phyloP scores from a whole-genome alignment of 2,888 invertebrate species.

The Dione juno region DNA sequence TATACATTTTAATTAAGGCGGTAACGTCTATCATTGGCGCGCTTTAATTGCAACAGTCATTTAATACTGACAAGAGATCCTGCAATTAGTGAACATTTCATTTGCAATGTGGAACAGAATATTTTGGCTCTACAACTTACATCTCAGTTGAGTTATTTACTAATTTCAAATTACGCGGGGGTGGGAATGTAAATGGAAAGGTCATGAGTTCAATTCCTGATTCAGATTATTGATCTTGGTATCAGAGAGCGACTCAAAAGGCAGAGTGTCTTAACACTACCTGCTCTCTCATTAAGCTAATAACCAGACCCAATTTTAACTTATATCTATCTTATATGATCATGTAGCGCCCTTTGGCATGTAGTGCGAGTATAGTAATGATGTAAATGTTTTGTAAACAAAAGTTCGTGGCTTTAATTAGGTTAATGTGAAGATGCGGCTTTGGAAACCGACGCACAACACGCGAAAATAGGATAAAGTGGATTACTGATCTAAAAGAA shows the following conservation, averaged over 20 bases:
- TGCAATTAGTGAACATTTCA: slow-evolving; percentile 20
- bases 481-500: slow-evolving; percentile 18
- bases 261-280: no score
- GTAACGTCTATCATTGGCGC: slow-evolving; percentile 15
- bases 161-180: no score
- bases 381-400: slow-evolving; percentile 1
- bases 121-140: slow-evolving; percentile 4
- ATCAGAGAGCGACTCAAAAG: no score
- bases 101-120: slow-evolving; percentile 23
- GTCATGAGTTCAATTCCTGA: neutral
- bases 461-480: slow-evolving; percentile 3
- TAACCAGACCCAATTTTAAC: neutral
- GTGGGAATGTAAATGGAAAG: neutral
- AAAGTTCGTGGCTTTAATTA: slow-evolving; percentile 15
- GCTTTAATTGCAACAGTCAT: slow-evolving; percentile 21
- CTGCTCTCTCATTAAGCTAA: no score
- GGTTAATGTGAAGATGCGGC: slow-evolving; percentile 21
- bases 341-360: neutral
- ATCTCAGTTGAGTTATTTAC: neutral
- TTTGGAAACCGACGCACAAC: slow-evolving; percentile 2
- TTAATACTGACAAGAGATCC: slow-evolving; percentile 10
- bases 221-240: no score
- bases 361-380: no score
- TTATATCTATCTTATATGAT: neutral
- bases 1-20: neutral